Conservation (phyloP, 2,888 invertebrate genomes). For the Tromatobia lineatoria region DNA sequence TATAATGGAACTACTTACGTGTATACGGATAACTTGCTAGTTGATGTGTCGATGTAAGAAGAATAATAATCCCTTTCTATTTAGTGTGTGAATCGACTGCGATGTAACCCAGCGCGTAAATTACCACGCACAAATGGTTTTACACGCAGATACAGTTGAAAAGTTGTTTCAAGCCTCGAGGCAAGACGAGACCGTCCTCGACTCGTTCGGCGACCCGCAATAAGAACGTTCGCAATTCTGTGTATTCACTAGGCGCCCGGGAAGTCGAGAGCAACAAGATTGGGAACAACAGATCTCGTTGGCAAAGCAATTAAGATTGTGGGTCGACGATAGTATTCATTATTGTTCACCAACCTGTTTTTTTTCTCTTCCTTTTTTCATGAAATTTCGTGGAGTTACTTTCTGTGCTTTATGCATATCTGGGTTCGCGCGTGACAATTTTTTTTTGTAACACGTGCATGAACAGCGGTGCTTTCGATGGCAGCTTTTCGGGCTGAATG, state of each 20-base stretch:
- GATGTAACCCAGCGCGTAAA: not conserved
- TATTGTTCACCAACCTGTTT: not conserved
- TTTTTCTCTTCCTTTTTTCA: not conserved
- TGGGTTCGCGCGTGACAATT: not conserved
- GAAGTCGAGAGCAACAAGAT: slow-evolving; percentile 23
- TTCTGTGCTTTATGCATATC: not conserved
- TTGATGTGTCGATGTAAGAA: not conserved
- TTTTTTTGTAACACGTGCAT: too few relatives aligned
- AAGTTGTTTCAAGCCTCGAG: slow-evolving; percentile 8
- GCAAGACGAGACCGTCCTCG: not conserved
- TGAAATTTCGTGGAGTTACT: not conserved
- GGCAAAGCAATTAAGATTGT: slow-evolving; percentile 34
- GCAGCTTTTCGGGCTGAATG: too few relatives aligned
- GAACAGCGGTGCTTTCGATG: too few relatives aligned
- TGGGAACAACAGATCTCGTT: slow-evolving; percentile 38
- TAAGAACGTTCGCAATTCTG: slow-evolving; percentile 13
- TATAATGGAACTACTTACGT: not conserved
- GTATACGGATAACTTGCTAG: not conserved
- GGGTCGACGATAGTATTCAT: slow-evolving; percentile 25
- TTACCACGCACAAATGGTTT: slow-evolving; percentile 12
- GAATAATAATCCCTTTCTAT: not conserved
- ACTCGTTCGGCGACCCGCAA: slow-evolving; percentile 3
- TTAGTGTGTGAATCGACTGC: slow-evolving; percentile 5
- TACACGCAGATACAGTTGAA: not conserved
- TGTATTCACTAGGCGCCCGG: slow-evolving; percentile 25